A percentile compares a stretch with the other conserved stretches of the same genome.
Evolutionary conservation across 2,113 vertebrate species (phyloP).

Genomic region (Anser cygnoides): DNA sequence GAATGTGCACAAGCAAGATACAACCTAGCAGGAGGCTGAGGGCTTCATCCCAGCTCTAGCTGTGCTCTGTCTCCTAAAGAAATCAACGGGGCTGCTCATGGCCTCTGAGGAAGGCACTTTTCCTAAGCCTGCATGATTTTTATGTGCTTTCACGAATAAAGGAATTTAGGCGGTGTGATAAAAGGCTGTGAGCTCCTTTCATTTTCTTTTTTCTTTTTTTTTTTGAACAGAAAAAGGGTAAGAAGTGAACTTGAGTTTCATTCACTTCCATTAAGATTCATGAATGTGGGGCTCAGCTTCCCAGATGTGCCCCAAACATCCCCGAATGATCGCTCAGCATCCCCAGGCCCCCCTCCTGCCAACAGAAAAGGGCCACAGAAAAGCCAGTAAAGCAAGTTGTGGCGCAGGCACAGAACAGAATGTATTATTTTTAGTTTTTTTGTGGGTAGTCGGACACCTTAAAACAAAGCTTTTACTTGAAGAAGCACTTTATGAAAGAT

Average conservation of each 20-base stretch:
- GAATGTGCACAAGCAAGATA: background rate
- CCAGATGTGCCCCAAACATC: background rate
- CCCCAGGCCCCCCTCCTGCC: background rate
- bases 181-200: background rate
- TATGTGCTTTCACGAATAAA: background rate
- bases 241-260: background rate
- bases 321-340: background rate
- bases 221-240: background rate
- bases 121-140: background rate
- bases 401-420: background rate
- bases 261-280: background rate
- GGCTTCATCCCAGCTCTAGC: background rate
- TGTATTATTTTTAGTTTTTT: conserved; percentile 15
- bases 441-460: background rate
- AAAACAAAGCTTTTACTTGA: conserved; percentile 11
- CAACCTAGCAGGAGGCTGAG: background rate
- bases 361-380: background rate
- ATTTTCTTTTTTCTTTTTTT: background rate
- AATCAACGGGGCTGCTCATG: background rate
- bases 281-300: background rate
- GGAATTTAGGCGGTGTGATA: rapidly evolving
- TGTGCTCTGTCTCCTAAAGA: background rate
- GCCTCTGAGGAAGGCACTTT: background rate
- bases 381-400: background rate
- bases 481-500: background rate